Evolutionary conservation across 2,888 invertebrate genomes (phyloP), one percentile per base, ranked within the genome.

Genomic region (Chrysotoxum bicinctum): DNA sequence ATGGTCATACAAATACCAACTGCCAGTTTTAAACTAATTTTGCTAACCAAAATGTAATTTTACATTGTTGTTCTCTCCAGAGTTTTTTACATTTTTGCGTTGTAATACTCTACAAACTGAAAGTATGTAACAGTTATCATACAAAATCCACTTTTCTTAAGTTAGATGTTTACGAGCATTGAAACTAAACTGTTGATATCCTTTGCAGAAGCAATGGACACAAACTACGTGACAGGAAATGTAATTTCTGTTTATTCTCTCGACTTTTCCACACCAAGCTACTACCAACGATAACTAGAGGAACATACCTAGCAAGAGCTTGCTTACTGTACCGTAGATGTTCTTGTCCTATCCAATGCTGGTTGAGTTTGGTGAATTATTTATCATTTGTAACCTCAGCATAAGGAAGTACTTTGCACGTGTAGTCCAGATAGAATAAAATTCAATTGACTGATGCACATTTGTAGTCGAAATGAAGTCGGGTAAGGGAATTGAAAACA

Each of bases 181-280:
- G 76, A 73, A 80, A 85, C 85, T 80, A 80, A 85, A 80, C 85
- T 85, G 85, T 80, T 85, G 85, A 85, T 85, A 85, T 80, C 80
- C 80, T 79, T 80, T 73, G 2, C 8, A 80, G 72, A 76, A 72
- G 84, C 85, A 85, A 80, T 77, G 85, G 85, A 85, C 85, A 80
- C 76, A 73, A 66, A 50, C 68, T 85, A 85, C 85, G 85, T 85
- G 85, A 80, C 85, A 80, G 80, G 85, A 85, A 85, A 85, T 76
- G 76, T 85, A 69, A 85, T 85, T 80, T 77, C 73, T 62, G 54
- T 75, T 50, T 76, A 70, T 66, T 60, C 43, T 66, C 26, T 58
- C 19, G 16, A 32, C n/a, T 32, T 32, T 19, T 10, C 9, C 8
- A 9, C 52, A 52, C n/a, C n/a, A n/a, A n/a, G 0, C 23, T 9